Evolutionary conservation across 1,140 invertebrate species (phyloP).

Genomic region (Tachypleus tridentatus): DNA sequence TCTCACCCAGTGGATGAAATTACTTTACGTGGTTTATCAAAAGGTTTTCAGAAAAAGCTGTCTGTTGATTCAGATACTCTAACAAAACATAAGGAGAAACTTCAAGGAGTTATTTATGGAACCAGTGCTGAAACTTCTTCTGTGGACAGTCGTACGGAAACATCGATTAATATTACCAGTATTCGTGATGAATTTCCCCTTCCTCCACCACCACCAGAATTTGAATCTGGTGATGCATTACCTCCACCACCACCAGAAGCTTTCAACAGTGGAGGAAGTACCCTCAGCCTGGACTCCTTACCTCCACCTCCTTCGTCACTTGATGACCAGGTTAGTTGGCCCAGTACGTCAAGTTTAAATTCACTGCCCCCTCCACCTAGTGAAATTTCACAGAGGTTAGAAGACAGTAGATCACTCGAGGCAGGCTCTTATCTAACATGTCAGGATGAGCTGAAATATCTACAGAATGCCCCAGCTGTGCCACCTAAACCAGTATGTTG

Average conservation of each 20-base stretch:
- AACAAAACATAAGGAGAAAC: conserved; percentile 1
- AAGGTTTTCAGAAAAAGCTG: conserved; percentile 37
- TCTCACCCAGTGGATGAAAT: conserved; percentile 30
- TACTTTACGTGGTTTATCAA: conserved; percentile 26
- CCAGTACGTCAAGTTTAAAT: conserved; percentile 25
- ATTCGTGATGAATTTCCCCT: conserved; percentile 26
- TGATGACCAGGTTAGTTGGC: conserved; percentile 20
- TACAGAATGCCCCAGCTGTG: no score
- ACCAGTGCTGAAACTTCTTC: no score
- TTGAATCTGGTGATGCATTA: conserved; percentile 29
- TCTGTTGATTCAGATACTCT: conserved; percentile 9
- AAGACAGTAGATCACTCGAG: no score
- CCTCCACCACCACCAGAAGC: conserved; percentile 43
- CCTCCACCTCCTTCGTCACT: conserved; percentile 31
- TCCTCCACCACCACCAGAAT: conserved; percentile 29
- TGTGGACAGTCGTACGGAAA: no score
- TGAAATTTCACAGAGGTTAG: no score
- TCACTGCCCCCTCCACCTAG: conserved; percentile 37
- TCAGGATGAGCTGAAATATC: no score
- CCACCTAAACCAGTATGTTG: no score
- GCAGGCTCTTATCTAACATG: no score
- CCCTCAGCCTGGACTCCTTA: conserved; percentile 30
- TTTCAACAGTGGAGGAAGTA: conserved; percentile 23
- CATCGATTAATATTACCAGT: conserved; percentile 15
- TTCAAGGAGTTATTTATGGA: no score